These are phyloP conservation scores for Zosterops lateralis DNA, from an alignment of 2,113 vertebrate genomes.

Conservation along the genomic window DNA sequence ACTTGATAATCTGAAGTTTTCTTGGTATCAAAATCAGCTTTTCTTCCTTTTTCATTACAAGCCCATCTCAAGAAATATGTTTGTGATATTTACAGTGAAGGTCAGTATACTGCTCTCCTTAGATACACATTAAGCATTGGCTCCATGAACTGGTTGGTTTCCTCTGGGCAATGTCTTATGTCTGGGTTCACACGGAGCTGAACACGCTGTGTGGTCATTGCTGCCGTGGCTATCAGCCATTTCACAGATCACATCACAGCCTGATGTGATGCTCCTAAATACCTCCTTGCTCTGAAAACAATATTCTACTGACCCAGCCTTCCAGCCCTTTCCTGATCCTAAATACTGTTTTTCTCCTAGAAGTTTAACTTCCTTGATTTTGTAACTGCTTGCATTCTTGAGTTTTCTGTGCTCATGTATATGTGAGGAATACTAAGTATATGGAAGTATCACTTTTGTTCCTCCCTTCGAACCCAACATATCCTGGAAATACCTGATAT, in stretches of 20 bases:
- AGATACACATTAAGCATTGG: neutral
- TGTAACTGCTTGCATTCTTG: neutral
- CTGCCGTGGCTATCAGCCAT: neutral
- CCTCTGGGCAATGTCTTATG: neutral
- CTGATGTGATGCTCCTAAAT: neutral
- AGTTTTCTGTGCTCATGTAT: neutral
- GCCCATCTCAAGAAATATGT: constrained; percentile 22
- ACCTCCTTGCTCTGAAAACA: neutral
- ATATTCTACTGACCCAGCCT: neutral
- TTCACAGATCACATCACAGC: neutral
- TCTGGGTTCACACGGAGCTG: neutral
- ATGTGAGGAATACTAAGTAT: neutral
- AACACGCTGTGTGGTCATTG: neutral
- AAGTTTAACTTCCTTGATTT: neutral
- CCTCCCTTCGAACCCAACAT: neutral
- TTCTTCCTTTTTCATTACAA: neutral
- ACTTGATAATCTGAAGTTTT: neutral
- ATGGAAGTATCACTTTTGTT: neutral
- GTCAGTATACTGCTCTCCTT: neutral
- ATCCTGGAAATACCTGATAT: neutral
- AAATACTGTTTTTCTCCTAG: neutral
- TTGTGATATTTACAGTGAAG: constrained; percentile 26
- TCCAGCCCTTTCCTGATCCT: neutral
- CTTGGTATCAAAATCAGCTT: neutral
- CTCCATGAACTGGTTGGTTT: constrained; percentile 9